Base-by-base conservation (phyloP, 1,140 invertebrate genomes). In the Hyphantria cunea region DNA sequence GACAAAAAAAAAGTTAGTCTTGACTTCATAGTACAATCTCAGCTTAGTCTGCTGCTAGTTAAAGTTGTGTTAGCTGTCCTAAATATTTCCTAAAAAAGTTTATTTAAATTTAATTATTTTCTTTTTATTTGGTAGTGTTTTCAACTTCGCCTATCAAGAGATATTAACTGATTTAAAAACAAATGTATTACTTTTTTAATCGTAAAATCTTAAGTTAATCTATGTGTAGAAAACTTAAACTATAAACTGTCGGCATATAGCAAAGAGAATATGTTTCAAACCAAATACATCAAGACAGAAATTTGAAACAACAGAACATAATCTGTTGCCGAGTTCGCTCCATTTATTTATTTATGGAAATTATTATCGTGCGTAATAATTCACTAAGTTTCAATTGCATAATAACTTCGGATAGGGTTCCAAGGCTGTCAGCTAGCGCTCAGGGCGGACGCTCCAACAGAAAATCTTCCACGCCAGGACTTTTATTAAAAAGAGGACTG, bases 321-420 rank as follows among this genome's bases (percentile, higher is more conserved):
- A 72, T 73, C 70, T 62, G 50, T 59, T 54, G 73, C 76, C 74
- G 76, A 80, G 59, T 61, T 66, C 64, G 65, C 64, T 63, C 66
- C 64, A 78, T 83, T 82, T 83, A 86, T 87, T 86, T 88, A 88
- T 90, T 88, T 89, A 88, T 86, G 75, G 68, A 86, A 83, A 89
- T 87, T 86, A 89, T 89, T 86, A 89, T 88, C 81, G 74, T 85
- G 82, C 79, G 84, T 89, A 90, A 90, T 90, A 90, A 88, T 90
- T 90, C 88, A 90, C 84, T 88, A 90, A 89, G 80, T 90, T 90
- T 90, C 86, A 90, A 89, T 90, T 89, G 86, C 86, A 84, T 90
- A 90, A 90, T 88, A 83, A 84, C 76, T 76, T 79, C 84, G 69
- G 82, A 84, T 78, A 81, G 65, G 64, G 83, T 84, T 89, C 87